Evolutionary conservation across 1,140 invertebrate genomes (phyloP).

Genomic region (Drosophila lacteicornis): DNA sequence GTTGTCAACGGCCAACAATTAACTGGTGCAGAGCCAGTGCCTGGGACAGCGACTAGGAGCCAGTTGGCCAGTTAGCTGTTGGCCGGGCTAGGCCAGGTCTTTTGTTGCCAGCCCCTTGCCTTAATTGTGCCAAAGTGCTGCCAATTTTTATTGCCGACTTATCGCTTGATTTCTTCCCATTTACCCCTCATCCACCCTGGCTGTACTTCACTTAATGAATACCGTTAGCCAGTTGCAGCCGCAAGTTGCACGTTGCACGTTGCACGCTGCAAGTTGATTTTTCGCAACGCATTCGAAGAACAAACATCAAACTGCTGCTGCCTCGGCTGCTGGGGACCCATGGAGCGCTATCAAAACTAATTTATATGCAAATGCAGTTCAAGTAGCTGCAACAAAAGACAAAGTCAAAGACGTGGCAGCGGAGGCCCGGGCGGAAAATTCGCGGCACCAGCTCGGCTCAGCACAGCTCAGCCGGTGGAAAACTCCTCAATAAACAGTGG

Average conservation of each 20-base stretch:
- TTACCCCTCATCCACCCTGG: conserved; percentile 2
- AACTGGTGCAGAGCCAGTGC: conserved; percentile 64
- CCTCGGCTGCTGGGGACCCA: conserved; percentile 25
- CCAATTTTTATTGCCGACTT: conserved; percentile 82
- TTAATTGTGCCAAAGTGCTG: conserved; percentile 78
- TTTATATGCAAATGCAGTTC: conserved; percentile 83
- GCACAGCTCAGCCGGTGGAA: conserved; percentile 22
- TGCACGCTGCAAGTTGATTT: conserved; percentile 38
- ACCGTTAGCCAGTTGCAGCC: conserved; percentile 64
- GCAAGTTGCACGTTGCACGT: conserved; percentile 9
- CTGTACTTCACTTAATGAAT: conserved; percentile 80
- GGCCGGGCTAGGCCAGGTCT: conserved; percentile 49
- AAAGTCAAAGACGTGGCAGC: conserved; percentile 47
- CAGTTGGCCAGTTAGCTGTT: conserved; percentile 37
- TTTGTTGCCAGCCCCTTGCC: conserved; percentile 58
- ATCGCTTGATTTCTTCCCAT: conserved; percentile 68
- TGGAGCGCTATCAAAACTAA: conserved; percentile 77
- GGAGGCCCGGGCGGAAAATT: conserved; percentile 37
- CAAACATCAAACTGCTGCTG: conserved; percentile 73
- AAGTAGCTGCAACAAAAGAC: conserved; percentile 74
- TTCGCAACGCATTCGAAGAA: conserved; percentile 75
- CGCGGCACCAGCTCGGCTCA: conserved; percentile 38
- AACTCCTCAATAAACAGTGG: conserved; percentile 48
- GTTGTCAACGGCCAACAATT: conserved; percentile 81
- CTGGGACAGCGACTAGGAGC: not conserved